A percentile compares a stretch with the other conserved stretches of the same genome.
Conservation (phyloP, 1,140 invertebrate species). For the Drosophila kikkawai region DNA sequence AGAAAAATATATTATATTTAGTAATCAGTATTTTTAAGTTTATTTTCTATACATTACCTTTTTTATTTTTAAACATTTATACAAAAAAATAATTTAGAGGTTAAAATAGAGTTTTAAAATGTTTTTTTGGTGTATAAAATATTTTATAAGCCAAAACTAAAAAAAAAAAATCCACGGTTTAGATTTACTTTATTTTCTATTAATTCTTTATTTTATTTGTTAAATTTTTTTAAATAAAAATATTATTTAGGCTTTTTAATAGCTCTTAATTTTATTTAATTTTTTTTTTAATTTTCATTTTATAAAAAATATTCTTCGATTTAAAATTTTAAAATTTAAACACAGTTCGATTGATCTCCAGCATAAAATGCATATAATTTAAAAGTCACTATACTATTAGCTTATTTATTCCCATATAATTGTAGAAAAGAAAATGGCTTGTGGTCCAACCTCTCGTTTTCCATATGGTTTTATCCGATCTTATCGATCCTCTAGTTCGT, state of each 20-base stretch:
- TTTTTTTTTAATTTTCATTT: not conserved
- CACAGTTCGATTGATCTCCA: not conserved
- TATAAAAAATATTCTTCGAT: not conserved
- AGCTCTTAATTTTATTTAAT: too few species aligned
- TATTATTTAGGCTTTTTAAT: too few species aligned
- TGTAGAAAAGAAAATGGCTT: not conserved
- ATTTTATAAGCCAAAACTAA: too few species aligned
- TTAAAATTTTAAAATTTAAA: not conserved
- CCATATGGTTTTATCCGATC: conserved; percentile 11
- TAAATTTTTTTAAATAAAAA: not conserved
- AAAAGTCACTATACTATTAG: conserved; percentile 6
- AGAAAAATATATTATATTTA: too few species aligned
- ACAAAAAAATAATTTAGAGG: too few species aligned
- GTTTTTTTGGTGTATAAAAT: too few species aligned
- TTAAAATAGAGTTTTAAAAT: too few species aligned
- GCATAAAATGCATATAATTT: not conserved
- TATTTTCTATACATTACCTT: too few species aligned
- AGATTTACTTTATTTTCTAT: not conserved
- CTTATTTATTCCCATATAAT: conserved; percentile 21
- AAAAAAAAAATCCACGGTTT: too few species aligned
- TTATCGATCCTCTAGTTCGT: conserved; percentile 6
- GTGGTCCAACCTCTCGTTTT: conserved; percentile 2
- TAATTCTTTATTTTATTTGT: not conserved
- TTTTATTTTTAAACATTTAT: too few species aligned
- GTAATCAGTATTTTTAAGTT: too few species aligned